Evolutionary conservation across 2,888 invertebrate genomes (phyloP).

Genomic region (Glyphotaelius pellucidus): DNA sequence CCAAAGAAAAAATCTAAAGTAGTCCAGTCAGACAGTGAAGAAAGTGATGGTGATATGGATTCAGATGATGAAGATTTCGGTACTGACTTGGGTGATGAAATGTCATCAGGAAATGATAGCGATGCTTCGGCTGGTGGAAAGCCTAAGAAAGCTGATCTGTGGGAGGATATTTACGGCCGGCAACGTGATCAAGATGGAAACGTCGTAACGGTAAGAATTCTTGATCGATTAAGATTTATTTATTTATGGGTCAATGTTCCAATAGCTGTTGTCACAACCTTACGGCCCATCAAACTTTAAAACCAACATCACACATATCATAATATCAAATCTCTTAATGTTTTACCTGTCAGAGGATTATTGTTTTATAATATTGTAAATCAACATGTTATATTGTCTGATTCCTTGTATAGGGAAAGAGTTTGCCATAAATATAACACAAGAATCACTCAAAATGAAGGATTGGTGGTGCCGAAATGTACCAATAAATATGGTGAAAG

Average conservation of each 20-base stretch:
- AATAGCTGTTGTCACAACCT: no score
- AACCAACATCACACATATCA: background rate
- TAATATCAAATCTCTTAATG: no score
- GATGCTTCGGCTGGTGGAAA: slow-evolving; percentile 51
- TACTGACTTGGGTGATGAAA: slow-evolving; percentile 16
- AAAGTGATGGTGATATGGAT: slow-evolving; percentile 52
- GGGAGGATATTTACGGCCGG: slow-evolving; percentile 97
- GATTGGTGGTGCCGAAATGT: no score
- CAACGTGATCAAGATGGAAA: slow-evolving; percentile 89
- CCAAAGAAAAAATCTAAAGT: slow-evolving; percentile 8
- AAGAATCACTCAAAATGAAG: no score
- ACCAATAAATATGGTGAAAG: no score
- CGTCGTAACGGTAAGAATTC: slow-evolving; percentile 79
- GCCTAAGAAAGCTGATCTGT: slow-evolving; percentile 70
- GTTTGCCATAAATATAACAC: no score
- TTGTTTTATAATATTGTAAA: no score
- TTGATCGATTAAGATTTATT: background rate
- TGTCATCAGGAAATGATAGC: slow-evolving; percentile 7
- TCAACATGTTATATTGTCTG: no score
- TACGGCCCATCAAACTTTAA: background rate
- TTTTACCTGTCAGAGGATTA: no score
- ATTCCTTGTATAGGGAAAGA: no score
- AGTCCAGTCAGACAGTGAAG: slow-evolving; percentile 55
- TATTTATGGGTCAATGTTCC: background rate
- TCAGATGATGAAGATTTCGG: slow-evolving; percentile 4